Evolutionary conservation across 92 coral and sea anemone genomes (phyloP), one percentile per base, ranked within the genome.

Genomic region (Meandrina meandrites): DNA sequence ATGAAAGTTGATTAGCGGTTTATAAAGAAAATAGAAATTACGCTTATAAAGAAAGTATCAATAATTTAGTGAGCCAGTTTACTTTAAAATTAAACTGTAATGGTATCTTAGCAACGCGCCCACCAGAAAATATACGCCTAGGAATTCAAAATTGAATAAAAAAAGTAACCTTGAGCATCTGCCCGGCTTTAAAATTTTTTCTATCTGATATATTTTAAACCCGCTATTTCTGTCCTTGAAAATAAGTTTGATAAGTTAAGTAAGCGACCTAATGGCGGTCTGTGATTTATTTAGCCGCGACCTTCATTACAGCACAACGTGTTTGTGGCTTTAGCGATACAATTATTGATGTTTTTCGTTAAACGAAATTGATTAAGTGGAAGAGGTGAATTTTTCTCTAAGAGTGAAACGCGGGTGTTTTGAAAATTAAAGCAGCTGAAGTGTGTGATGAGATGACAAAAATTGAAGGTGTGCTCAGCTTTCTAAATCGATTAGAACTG

Each of bases 51-150:
- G 51, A 79, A 35, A 24, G 35, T 58, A 79, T 79, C 50, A 79
- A 79, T 79, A 57, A 79, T 79, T 79, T 15, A 79, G 50, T 56
- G 35, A 58, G 21, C 34, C 31, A 58, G 83, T 79, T 79, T 14
- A 79, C 64, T 78, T 78, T 53, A 28, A 78, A 78, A 28, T 51
- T 32, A 18, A 73, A 34, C 15, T 73, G 48, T 21, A 34, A 73
- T 36, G 48, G 82, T 79, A 1, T 51, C 82, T 18, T 79, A 53
- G 82, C 70, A 79, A 79, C 72, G 83, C 71, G 53, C 53, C 27
- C 82, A 51, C 66, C 5, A 24, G 15, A 73, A 8, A 11, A 17
- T 50, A 19, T 75, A 4, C 78, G 24, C 4, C 40, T 27, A 53
- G n/a, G 11, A 78, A 40, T 37, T 73, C n/a, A 10, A 73, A 73